A percentile compares a stretch with the other conserved stretches of the same genome.
phyloP scores from a whole-genome alignment of 2,888 invertebrate species.

The Diadegma fenestrale region DNA sequence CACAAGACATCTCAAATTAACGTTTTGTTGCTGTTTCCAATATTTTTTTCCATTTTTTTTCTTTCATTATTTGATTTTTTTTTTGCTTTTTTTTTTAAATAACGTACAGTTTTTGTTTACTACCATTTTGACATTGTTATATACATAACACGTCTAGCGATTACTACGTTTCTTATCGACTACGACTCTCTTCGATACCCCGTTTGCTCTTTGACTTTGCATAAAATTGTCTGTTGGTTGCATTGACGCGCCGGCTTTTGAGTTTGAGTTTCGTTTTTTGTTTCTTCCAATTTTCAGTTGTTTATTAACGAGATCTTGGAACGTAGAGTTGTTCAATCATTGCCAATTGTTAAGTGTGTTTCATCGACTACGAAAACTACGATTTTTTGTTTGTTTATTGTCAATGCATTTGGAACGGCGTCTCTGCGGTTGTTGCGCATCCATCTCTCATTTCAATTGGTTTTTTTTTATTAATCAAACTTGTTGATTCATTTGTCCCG shows the following conservation, averaged over 20 bases:
- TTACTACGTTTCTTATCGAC: slow-evolving; percentile 79
- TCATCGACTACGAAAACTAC: slow-evolving; percentile 54
- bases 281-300: slow-evolving; percentile 18
- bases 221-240: slow-evolving; percentile 72
- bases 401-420: slow-evolving; percentile 83
- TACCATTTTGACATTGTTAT: slow-evolving; percentile 77
- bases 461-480: neutral
- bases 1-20: slow-evolving; percentile 78
- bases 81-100: slow-evolving; percentile 60
- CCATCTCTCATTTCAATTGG: slow-evolving; percentile 25
- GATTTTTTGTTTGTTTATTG: slow-evolving; percentile 81
- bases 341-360: slow-evolving; percentile 68
- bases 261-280: slow-evolving; percentile 29
- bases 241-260: slow-evolving; percentile 61
- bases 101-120: slow-evolving; percentile 72
- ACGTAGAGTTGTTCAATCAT: slow-evolving; percentile 63
- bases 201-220: slow-evolving; percentile 58
- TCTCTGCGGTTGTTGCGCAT: slow-evolving; percentile 75
- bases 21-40: slow-evolving; percentile 56
- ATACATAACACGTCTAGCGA: slow-evolving; percentile 82
- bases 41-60: slow-evolving; percentile 72
- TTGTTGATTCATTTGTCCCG: slow-evolving; percentile 28
- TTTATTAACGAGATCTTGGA: slow-evolving; percentile 40
- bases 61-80: neutral
- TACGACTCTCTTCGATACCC: slow-evolving; percentile 71